Evolutionary conservation across 2,888 invertebrate species (phyloP).

Genomic region (Zhengitettix transpicula): DNA sequence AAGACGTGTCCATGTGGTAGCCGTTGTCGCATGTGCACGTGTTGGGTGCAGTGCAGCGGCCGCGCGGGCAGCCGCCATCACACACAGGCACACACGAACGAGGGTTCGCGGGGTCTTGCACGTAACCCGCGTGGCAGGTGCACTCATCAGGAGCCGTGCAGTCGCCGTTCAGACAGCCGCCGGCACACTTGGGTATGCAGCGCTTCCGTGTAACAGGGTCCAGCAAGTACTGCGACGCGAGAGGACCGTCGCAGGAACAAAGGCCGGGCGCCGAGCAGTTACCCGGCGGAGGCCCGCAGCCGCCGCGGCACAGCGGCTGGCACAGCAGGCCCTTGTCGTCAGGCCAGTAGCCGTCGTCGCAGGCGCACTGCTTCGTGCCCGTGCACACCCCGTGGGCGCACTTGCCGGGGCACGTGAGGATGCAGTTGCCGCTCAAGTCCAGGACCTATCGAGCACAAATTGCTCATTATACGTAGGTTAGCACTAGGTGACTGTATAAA

Average conservation of each 20-base stretch:
- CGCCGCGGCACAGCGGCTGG: constrained; percentile 7
- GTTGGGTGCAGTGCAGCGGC: constrained; percentile 19
- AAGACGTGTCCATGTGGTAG: constrained; percentile 4
- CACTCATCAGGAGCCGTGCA: constrained; percentile 29
- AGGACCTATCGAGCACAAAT: constrained; percentile 16
- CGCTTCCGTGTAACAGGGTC: neutral
- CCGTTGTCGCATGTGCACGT: constrained; percentile 19
- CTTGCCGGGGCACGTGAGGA: constrained; percentile 49
- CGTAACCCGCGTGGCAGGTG: constrained; percentile 10
- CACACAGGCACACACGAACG: constrained; percentile 7
- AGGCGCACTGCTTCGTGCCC: constrained; percentile 5
- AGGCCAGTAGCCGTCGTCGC: constrained; percentile 8
- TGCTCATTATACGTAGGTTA: neutral
- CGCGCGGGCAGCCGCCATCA: constrained; percentile 12
- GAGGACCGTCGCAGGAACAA: neutral
- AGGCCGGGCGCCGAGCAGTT: neutral
- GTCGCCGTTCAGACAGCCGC: constrained; percentile 47
- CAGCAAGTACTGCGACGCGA: neutral
- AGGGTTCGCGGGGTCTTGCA: neutral
- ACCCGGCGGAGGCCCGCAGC: constrained; percentile 10
- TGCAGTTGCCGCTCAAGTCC: constrained; percentile 35
- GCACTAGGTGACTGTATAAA: neutral
- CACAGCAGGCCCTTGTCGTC: constrained; percentile 7
- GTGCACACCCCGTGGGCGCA: constrained; percentile 47
- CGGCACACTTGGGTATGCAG: constrained; percentile 31